Percentiles rank a stretch among this genome's conserved stretches.
These are phyloP conservation scores for Drosophila ananassae DNA, from an alignment of 1,140 invertebrate species.

Conservation along the genomic window DNA sequence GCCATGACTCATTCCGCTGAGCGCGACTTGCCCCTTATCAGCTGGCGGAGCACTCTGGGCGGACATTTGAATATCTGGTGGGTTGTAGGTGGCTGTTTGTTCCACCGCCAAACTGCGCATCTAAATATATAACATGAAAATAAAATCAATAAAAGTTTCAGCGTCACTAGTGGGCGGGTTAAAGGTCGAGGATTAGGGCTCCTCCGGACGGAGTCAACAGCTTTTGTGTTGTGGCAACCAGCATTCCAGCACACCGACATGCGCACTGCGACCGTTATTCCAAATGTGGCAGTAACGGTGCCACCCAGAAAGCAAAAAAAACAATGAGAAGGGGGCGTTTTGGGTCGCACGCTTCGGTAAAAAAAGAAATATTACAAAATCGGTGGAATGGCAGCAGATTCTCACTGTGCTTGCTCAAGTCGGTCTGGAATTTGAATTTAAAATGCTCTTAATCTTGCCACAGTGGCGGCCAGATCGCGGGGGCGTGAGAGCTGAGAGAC, in stretches of 20 bases:
- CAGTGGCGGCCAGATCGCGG: slow-evolving; percentile 12
- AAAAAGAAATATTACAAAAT: slow-evolving; percentile 53
- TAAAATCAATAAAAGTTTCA: slow-evolving; percentile 62
- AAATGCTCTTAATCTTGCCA: slow-evolving; percentile 24
- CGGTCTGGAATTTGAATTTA: slow-evolving; percentile 58
- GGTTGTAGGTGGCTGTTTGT: slow-evolving; percentile 20
- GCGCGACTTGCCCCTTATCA: slow-evolving; percentile 59
- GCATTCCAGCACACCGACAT: slow-evolving; percentile 67
- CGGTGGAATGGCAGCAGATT: slow-evolving; percentile 24
- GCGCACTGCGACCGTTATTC: slow-evolving; percentile 58
- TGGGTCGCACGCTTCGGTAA: slow-evolving; percentile 67
- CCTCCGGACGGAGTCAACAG: slow-evolving; percentile 66
- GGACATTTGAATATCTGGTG: slow-evolving; percentile 24
- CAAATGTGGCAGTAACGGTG: slow-evolving; percentile 54
- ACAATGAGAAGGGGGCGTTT: slow-evolving; percentile 67
- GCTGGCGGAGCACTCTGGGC: slow-evolving; percentile 27
- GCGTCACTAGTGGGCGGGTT: slow-evolving; percentile 64
- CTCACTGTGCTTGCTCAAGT: slow-evolving; percentile 25
- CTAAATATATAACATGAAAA: slow-evolving; percentile 64
- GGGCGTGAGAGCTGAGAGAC: slow-evolving; percentile 39
- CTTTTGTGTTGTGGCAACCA: slow-evolving; percentile 76
- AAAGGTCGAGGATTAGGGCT: slow-evolving; percentile 10
- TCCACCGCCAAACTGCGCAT: slow-evolving; percentile 62
- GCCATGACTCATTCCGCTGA: slow-evolving; percentile 50
- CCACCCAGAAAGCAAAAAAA: slow-evolving; percentile 28